phyloP scores from a whole-genome alignment of 2,888 invertebrate genomes.

The Scaptomyza flava region DNA sequence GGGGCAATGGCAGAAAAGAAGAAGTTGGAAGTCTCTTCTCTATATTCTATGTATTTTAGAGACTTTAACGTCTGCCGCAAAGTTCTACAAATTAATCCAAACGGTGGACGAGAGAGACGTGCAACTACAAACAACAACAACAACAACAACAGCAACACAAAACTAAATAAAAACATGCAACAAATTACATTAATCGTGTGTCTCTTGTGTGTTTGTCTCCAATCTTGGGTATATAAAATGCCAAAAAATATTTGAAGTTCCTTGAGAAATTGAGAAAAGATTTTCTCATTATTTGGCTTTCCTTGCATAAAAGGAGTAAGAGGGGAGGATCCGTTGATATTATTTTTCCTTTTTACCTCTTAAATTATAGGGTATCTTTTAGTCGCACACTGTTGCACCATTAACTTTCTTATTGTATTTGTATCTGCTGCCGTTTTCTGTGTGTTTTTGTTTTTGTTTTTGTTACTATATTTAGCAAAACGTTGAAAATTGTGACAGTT shows the following conservation, averaged over 20 bases:
- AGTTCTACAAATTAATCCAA: slow-evolving; percentile 77
- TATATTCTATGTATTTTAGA: no score
- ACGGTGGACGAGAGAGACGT: slow-evolving; percentile 60
- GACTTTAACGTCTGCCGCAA: slow-evolving; percentile 46
- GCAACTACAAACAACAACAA: slow-evolving; percentile 37
- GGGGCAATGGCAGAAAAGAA: neutral
- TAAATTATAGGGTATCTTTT: neutral
- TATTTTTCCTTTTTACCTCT: no score
- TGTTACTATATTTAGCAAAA: slow-evolving; percentile 70
- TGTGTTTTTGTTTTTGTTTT: slow-evolving; percentile 38
- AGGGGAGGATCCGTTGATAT: no score
- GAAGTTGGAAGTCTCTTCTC: slow-evolving; percentile 6
- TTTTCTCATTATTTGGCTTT: no score
- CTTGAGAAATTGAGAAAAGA: no score
- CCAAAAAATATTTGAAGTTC: slow-evolving; percentile 13
- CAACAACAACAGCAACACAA: slow-evolving; percentile 14
- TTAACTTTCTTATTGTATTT: neutral
- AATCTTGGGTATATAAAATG: slow-evolving; percentile 23
- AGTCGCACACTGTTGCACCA: neutral
- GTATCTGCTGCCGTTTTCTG: slow-evolving; percentile 17
- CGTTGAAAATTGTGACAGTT: slow-evolving; percentile 78
- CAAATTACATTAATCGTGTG: slow-evolving; percentile 71
- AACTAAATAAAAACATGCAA: slow-evolving; percentile 48
- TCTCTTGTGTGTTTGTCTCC: slow-evolving; percentile 6
- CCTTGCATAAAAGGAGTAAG: no score